Evolutionary conservation across 2,797 vertebrate species (phyloP), one percentile per base, ranked within the genome.

Genomic region (Nannoperca australis): DNA sequence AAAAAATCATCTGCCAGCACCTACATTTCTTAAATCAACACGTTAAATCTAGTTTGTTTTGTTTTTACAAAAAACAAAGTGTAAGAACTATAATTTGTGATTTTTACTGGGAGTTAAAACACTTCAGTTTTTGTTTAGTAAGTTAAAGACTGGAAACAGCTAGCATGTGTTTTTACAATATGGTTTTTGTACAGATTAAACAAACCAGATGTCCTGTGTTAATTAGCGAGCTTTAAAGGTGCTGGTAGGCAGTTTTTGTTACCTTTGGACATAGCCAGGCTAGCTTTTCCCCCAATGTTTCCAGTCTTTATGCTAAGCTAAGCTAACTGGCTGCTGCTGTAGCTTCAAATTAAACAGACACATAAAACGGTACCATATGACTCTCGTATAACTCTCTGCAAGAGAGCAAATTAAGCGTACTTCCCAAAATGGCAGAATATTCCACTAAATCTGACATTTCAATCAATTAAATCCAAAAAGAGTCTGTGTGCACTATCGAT

Each of bases 401-500:
- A 64, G 36, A 70, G 44, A 62, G 50, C 47, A 40, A 72, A 18
- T 34, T 0, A 9, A 10, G 2, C 20, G 1, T n/a, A 12, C 30
- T 38, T 68, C 32, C 50, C 53, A 32, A 78, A 74, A 76, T 66
- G 10, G 50, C 45, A 54, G 77, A 65, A 6, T 40, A 38, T 20
- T 70, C 54, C 27, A 45, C 44, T 6, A 69, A 83, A 76, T 79
- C 62, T 60, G 61, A 64, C n/a, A 63, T 63, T 83, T 82, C 27
- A 76, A 72, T 77, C 72, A n/a, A 30, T 81, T 56, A 80, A 13
- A 64, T 68, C 64, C 53, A 59, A 83, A 87, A 75, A 61, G 40
- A 79, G 69, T 80, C 72, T 78, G 68, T 68, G 81, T 87, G 71
- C 83, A 83, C 85, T 84, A 75, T 72, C 0, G 59, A 83, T 80